phyloP scores from a whole-genome alignment of 2,113 vertebrate genomes.

The Puntigrus tetrazona region DNA sequence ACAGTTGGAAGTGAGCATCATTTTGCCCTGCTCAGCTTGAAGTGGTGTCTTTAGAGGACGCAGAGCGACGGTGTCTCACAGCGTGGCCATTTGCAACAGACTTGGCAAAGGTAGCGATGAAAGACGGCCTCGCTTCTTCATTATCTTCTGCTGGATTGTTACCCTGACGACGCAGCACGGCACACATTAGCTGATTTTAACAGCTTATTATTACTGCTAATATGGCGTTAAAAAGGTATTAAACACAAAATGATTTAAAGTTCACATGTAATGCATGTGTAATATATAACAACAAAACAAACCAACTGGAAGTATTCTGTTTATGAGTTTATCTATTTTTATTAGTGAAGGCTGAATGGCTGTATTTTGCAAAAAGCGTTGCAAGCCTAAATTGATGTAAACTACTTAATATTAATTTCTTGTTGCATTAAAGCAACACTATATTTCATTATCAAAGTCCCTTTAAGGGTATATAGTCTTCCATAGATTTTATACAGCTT shows the following conservation, averaged over 20 bases:
- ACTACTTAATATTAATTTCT: background rate
- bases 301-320: background rate
- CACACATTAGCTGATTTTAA: background rate
- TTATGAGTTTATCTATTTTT: too few relatives aligned
- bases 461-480: too few relatives aligned
- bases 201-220: background rate
- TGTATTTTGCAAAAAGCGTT: background rate
- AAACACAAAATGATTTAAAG: background rate
- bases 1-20: background rate
- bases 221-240: background rate
- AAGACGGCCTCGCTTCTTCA: background rate
- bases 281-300: background rate
- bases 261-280: background rate
- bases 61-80: background rate
- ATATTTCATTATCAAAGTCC: background rate
- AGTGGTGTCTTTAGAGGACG: background rate
- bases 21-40: background rate
- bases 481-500: background rate
- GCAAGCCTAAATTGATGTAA: background rate
- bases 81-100: background rate
- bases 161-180: background rate
- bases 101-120: background rate
- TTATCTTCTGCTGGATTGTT: background rate
- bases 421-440: background rate
- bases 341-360: too few relatives aligned